Percentiles rank a stretch among this genome's conserved stretches.
These are phyloP conservation scores for Dendrocopos noguchii DNA, from an alignment of 2,113 vertebrate genomes.

Conservation along the genomic window DNA sequence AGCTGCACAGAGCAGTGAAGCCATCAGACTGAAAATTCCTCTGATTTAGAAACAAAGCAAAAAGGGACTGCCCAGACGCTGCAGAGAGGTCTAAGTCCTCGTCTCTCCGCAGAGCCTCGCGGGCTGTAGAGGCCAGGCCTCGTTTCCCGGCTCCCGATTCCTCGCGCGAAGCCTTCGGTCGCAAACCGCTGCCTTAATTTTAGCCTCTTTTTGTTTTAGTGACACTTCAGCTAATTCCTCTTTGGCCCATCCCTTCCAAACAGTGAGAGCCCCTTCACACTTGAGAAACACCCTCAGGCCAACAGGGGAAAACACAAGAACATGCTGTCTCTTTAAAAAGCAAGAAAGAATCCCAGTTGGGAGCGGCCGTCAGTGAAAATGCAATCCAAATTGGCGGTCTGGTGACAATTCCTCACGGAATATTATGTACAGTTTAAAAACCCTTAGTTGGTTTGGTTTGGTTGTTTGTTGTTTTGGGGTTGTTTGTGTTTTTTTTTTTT, in stretches of 20 bases:
- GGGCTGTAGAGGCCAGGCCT: constrained; percentile 24
- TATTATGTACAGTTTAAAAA: constrained; percentile 89
- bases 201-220: neutral
- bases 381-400: constrained; percentile 78
- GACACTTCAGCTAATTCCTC: constrained; percentile 14
- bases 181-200: neutral
- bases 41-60: neutral
- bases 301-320: constrained; percentile 19
- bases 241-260: constrained; percentile 54
- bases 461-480: neutral
- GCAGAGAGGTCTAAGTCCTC: neutral
- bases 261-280: constrained; percentile 57
- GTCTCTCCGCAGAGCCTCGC: neutral
- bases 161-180: constrained; percentile 56
- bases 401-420: constrained; percentile 82
- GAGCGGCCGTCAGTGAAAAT: constrained; percentile 78
- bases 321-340: constrained; percentile 77
- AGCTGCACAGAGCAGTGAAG: constrained; percentile 23
- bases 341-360: constrained; percentile 73
- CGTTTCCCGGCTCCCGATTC: constrained; percentile 14
- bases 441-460: constrained; percentile 36
- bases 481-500: constrained; percentile 48
- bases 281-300: neutral
- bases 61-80: constrained; percentile 7
- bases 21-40: constrained; percentile 2